Percentiles rank a stretch among this genome's conserved stretches.
Evolutionary conservation across 2,797 vertebrate species (phyloP).

Genomic region (Cuniculus paca): DNA sequence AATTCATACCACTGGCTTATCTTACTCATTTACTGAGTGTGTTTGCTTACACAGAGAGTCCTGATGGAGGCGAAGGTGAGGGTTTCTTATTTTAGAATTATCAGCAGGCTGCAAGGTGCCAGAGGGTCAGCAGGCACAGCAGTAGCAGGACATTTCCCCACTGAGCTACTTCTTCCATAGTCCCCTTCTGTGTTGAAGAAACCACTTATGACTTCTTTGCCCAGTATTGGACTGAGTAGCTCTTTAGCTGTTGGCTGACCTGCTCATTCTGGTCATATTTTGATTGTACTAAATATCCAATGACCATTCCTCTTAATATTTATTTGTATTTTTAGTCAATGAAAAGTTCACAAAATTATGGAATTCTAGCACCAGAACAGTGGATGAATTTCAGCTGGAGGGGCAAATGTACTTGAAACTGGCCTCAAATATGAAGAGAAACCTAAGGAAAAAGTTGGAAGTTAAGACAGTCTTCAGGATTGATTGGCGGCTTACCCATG

Average conservation of each 20-base stretch:
- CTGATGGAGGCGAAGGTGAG: neutral
- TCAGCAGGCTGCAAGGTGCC: slow-evolving; percentile 26
- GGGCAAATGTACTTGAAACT: neutral
- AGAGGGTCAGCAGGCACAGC: slow-evolving; percentile 72
- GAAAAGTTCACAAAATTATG: neutral
- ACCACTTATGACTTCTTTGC: slow-evolving; percentile 24
- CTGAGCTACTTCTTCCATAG: slow-evolving; percentile 57
- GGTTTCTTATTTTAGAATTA: slow-evolving; percentile 17
- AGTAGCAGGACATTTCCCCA: slow-evolving; percentile 59
- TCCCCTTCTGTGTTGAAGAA: slow-evolving; percentile 71
- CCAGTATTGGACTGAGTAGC: slow-evolving; percentile 21
- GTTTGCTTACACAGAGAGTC: slow-evolving; percentile 58
- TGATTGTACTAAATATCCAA: neutral
- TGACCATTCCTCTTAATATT: neutral
- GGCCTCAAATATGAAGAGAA: neutral
- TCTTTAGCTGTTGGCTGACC: neutral
- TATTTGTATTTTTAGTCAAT: neutral
- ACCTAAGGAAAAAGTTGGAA: neutral
- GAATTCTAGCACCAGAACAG: neutral
- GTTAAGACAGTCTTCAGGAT: neutral
- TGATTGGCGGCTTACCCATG: neutral
- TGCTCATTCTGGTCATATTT: neutral
- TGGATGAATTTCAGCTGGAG: neutral
- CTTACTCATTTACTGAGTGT: slow-evolving; percentile 62
- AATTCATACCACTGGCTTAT: slow-evolving; percentile 57